Percentiles rank a stretch among this genome's conserved stretches.
Conservation (phyloP, 2,797 vertebrate species). For the Anabas testudineus region DNA sequence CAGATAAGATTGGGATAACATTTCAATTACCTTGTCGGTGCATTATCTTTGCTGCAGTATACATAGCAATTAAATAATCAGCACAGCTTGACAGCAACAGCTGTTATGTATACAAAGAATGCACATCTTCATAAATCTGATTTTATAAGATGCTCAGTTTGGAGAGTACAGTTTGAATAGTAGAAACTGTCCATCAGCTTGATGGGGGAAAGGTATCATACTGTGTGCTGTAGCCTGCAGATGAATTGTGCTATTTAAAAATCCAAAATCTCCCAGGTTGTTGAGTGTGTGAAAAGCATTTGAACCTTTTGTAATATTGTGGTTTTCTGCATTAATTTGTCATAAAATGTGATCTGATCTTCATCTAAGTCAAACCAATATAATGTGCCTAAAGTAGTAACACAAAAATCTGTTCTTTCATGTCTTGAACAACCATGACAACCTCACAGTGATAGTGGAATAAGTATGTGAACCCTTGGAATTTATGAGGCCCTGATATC, state of each 20-base stretch:
- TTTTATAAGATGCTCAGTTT: conserved; percentile 26
- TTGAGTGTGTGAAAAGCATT: no score
- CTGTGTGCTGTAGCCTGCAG: not conserved
- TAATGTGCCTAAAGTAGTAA: no score
- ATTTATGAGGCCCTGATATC: no score
- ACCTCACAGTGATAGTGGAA: no score
- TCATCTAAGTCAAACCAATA: no score
- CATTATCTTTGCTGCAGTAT: conserved; percentile 74
- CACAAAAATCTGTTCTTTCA: no score
- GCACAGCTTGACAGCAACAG: conserved; percentile 70
- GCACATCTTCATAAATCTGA: conserved; percentile 51
- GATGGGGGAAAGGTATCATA: not conserved
- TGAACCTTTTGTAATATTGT: no score
- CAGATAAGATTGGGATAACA: conserved; percentile 82
- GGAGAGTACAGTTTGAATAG: conserved; percentile 19
- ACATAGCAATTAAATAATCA: conserved; percentile 81
- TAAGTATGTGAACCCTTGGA: no score
- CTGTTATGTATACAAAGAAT: conserved; percentile 56
- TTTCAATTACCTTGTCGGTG: conserved; percentile 80
- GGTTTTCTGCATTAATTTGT: no score
- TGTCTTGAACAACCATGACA: no score
- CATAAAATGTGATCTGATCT: no score
- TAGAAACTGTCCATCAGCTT: conserved; percentile 35
- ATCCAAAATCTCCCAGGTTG: not conserved
- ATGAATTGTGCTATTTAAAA: not conserved